phyloP scores from a whole-genome alignment of 2,888 invertebrate genomes.

The Macrosiphum euphorbiae region DNA sequence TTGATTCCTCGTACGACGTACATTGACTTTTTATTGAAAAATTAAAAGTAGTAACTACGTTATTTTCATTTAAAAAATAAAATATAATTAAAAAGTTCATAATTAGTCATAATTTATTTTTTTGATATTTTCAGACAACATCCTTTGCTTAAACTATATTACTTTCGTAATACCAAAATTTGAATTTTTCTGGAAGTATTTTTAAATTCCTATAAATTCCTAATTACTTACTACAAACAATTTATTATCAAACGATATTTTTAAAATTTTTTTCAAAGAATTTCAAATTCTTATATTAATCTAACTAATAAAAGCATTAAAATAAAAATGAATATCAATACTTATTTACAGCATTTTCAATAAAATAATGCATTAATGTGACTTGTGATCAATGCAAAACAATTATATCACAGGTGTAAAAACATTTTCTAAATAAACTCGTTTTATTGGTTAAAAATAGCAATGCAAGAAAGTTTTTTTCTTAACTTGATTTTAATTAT shows the following conservation, averaged over 20 bases:
- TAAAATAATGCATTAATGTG: background rate
- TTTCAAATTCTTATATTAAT: background rate
- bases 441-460: constrained; percentile 16
- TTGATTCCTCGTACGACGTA: background rate
- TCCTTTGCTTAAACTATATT: background rate
- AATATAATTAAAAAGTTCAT: background rate
- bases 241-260: background rate
- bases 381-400: background rate
- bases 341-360: background rate
- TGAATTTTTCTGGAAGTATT: background rate
- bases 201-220: background rate
- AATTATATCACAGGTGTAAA: background rate
- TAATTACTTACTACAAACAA: background rate
- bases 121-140: background rate
- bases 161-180: background rate
- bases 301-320: background rate
- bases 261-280: background rate
- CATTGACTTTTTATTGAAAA: background rate
- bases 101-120: background rate
- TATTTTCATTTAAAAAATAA: background rate
- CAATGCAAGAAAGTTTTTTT: constrained; percentile 27
- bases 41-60: background rate
- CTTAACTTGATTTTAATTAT: background rate
- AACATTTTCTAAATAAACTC: constrained; percentile 42
- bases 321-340: background rate